Base-by-base conservation (phyloP, 2,113 vertebrate species). In the Peromyscus maniculatus region DNA sequence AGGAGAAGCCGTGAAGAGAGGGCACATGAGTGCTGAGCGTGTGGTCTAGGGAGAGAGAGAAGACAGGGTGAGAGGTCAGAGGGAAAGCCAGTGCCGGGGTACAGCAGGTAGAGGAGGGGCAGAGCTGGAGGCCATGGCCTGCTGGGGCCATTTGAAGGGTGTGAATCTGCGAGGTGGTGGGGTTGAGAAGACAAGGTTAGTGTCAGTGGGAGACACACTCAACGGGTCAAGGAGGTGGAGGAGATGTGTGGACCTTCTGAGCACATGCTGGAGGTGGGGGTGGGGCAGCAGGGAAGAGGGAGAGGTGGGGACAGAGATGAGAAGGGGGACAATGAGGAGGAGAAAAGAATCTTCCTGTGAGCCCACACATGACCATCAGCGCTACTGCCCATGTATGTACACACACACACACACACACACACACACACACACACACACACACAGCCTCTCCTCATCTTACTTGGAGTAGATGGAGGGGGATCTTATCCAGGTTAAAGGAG, bases 21-120 rank as follows among this genome's bases (percentile, higher is more conserved):
- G 24, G 7, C 0, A 5, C 57, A 1, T 5, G 28, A 10, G 31
- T n/a, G 52, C 5, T 4, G 33, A 89, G 21, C 3, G 4, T 22
- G 28, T 12, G 28, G 7, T 33, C n/a, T 21, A 33, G 36, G 79
- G 49, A 22, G 1, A 31, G 62, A 59, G 17, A 64, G 71, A 36
- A 26, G 10, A 28, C 5, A 24, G 6, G 24, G 24, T 39, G 33
- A 6, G 62, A 90, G 66, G 26, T 31, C 93, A 31, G 39, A 39
- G 43, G 33, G 83, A 72, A 95, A n/a, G 9, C n/a, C 17, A 33
- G 36, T 90, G 71, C 55, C 55, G 11, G 52, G 52, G 55, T 13
- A 0, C 10, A 64, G 91, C 10, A 55, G n/a, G 19, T 13, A 19
- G 77, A 59, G 33, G 31, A 64, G 36, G 59, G 17, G 26, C 24